Evolutionary conservation across 2,113 vertebrate species (phyloP).

Genomic region (Colaptes auratus): DNA sequence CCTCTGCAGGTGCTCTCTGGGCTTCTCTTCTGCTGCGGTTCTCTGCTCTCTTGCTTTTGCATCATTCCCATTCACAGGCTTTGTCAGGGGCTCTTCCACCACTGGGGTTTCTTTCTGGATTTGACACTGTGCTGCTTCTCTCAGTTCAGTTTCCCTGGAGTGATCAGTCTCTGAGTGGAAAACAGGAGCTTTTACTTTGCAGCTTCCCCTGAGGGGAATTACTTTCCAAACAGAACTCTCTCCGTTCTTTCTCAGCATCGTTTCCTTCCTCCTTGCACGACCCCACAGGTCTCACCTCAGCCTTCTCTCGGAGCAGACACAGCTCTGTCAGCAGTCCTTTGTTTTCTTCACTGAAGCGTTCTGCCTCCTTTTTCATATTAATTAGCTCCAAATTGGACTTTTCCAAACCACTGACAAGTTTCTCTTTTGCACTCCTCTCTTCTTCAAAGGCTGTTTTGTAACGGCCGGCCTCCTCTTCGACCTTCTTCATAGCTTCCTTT

Average conservation of each 20-base stretch:
- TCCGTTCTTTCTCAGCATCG: background rate
- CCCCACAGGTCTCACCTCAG: background rate
- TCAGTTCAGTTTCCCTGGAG: constrained; percentile 58
- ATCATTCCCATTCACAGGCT: constrained; percentile 22
- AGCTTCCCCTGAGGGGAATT: constrained; percentile 28
- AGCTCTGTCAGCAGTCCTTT: constrained; percentile 52
- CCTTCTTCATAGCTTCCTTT: background rate
- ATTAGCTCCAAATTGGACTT: constrained; percentile 66
- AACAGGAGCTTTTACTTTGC: constrained; percentile 5
- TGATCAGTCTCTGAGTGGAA: constrained; percentile 20
- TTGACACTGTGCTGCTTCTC: constrained; percentile 69
- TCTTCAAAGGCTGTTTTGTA: constrained; percentile 68
- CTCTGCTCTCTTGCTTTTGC: constrained; percentile 69
- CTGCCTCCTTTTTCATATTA: constrained; percentile 51
- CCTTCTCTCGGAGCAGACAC: background rate
- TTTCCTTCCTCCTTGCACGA: background rate
- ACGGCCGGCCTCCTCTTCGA: constrained; percentile 35
- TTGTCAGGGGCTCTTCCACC: constrained; percentile 49
- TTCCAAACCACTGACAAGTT: constrained; percentile 38
- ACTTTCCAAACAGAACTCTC: background rate
- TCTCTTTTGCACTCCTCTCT: constrained; percentile 72
- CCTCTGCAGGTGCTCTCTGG: constrained; percentile 77
- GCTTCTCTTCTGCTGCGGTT: constrained; percentile 47
- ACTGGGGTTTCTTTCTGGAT: constrained; percentile 63
- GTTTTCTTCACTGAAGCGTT: constrained; percentile 54